These are phyloP conservation scores for Alosa sapidissima DNA, from an alignment of 2,797 vertebrate species.

Conservation along the genomic window DNA sequence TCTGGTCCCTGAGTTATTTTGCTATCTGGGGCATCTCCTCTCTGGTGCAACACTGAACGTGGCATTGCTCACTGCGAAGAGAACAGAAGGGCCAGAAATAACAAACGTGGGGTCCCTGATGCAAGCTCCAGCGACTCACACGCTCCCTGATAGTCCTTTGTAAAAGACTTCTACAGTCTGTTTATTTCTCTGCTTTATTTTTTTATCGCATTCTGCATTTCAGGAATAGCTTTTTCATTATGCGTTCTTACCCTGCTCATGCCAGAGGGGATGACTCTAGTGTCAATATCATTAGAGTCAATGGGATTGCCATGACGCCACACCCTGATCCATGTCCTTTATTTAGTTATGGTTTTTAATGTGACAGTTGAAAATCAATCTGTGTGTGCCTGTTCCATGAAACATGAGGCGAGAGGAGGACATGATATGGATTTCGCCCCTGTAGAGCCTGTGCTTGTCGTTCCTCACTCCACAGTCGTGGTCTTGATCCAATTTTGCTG, in stretches of 20 bases:
- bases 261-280: background rate
- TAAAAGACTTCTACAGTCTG: background rate
- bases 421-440: background rate
- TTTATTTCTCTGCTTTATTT: background rate
- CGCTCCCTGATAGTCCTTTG: no score
- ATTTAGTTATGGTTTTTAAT: background rate
- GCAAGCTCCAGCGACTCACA: background rate
- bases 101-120: background rate
- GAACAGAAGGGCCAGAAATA: background rate
- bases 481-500: conserved; percentile 1
- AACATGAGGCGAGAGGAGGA: background rate
- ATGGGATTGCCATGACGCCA: background rate
- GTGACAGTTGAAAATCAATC: background rate
- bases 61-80: conserved; percentile 7
- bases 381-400: background rate
- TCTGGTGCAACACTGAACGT: background rate
- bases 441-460: background rate
- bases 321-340: background rate
- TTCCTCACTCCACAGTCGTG: background rate
- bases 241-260: background rate
- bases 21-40: background rate
- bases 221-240: background rate
- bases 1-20: background rate
- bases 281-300: background rate
- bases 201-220: background rate